Evolutionary conservation across 2,797 vertebrate species (phyloP).

Genomic region (Labeo calbasu): DNA sequence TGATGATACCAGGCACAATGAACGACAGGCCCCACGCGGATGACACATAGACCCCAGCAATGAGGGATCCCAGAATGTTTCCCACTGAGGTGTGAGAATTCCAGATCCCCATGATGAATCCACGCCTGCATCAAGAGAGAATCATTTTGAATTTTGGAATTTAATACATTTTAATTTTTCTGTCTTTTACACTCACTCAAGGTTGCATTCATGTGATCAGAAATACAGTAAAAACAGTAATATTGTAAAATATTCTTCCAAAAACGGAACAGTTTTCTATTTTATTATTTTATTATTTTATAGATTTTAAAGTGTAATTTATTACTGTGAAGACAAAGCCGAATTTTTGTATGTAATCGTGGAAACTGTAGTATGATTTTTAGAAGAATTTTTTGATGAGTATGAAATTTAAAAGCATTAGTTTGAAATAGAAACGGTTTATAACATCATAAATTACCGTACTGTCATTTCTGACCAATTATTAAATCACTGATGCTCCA

Average conservation of each 20-base stretch:
- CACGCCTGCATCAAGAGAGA: conserved; percentile 78
- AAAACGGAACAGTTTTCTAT: neutral
- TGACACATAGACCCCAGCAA: conserved; percentile 89
- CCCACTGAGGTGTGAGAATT: conserved; percentile 98
- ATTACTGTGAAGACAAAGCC: neutral
- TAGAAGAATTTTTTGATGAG: neutral
- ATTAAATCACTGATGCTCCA: neutral
- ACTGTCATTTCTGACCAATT: neutral
- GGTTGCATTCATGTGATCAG: neutral
- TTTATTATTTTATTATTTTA: too few species aligned
- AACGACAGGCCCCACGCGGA: conserved; percentile 92
- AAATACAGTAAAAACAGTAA: neutral
- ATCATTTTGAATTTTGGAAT: neutral
- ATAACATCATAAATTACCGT: neutral
- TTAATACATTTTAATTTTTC: neutral
- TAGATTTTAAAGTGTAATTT: neutral
- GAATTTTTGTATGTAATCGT: neutral
- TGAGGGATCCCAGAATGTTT: conserved; percentile 95
- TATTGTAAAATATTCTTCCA: neutral
- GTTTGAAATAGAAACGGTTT: neutral
- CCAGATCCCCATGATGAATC: conserved; percentile 98
- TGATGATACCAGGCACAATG: conserved; percentile 90
- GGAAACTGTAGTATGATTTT: neutral
- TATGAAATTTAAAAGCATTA: neutral
- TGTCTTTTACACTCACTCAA: neutral